Conservation (phyloP, 2,797 vertebrate genomes). For the Enteromius anoplus region DNA sequence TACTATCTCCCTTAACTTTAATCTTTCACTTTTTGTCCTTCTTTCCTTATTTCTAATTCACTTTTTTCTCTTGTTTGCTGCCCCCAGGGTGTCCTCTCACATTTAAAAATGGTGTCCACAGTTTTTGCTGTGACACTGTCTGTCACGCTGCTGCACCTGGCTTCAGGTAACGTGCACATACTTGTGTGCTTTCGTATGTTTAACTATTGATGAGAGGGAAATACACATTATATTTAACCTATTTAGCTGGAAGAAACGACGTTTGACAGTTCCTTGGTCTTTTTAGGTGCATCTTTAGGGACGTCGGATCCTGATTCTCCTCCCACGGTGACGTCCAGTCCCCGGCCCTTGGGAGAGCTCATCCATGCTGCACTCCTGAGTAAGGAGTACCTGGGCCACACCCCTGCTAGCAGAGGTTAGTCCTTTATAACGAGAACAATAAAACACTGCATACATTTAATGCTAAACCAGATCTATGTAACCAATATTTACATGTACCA, state of each 20-base stretch:
- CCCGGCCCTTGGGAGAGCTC: slow-evolving; percentile 72
- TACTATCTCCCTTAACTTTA: not conserved
- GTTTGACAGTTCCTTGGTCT: not conserved
- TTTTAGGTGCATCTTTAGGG: slow-evolving; percentile 75
- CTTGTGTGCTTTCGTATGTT: slow-evolving; percentile 39
- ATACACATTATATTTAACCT: slow-evolving; percentile 4
- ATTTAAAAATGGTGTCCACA: slow-evolving; percentile 72
- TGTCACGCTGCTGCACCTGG: slow-evolving; percentile 71
- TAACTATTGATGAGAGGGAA: slow-evolving; percentile 11
- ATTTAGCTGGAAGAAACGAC: not conserved
- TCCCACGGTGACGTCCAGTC: slow-evolving; percentile 71
- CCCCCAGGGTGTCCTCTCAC: slow-evolving; percentile 65
- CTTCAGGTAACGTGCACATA: slow-evolving; percentile 72
- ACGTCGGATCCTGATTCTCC: slow-evolving; percentile 70
- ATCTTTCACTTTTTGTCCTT: not conserved
- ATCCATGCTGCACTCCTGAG: slow-evolving; percentile 82
- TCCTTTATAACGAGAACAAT: slow-evolving; percentile 23
- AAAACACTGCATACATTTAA: not conserved
- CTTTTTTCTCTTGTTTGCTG: slow-evolving; percentile 34
- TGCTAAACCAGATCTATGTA: not conserved
- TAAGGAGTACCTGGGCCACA: slow-evolving; percentile 78
- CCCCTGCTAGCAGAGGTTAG: slow-evolving; percentile 68
- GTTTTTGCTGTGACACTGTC: slow-evolving; percentile 73
- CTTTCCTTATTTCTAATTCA: not conserved
- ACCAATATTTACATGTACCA: not conserved